Evolutionary conservation across 64 coral and sea anemone species (phyloP).

Genomic region (Acropora tenuis): DNA sequence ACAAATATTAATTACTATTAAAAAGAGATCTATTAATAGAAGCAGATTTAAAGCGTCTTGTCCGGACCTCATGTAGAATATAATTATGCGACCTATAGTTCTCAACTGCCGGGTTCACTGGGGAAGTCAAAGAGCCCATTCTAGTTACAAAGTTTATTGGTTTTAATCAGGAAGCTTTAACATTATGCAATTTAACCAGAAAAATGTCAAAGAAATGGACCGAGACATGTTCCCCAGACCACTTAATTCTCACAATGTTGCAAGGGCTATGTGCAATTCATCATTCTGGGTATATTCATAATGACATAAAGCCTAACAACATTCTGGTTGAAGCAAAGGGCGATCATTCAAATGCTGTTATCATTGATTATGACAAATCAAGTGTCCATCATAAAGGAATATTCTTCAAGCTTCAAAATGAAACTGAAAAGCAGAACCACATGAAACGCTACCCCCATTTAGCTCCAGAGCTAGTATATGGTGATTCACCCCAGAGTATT

Average conservation of each 20-base stretch:
- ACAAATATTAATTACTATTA: no score
- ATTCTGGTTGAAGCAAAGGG: slow-evolving; percentile 2
- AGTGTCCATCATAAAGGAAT: slow-evolving; percentile 18
- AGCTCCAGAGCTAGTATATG: slow-evolving; percentile 21
- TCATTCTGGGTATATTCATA: slow-evolving; percentile 10
- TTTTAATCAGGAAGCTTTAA: background rate
- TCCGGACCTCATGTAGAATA: no score
- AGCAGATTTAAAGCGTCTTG: no score
- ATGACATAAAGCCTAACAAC: slow-evolving; percentile 40
- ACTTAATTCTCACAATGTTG: slow-evolving; percentile 5
- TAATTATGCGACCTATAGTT: no score
- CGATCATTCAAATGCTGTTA: slow-evolving; percentile 1
- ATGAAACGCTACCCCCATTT: background rate
- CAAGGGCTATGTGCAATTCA: slow-evolving; percentile 25
- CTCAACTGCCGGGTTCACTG: no score
- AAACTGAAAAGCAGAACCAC: slow-evolving; percentile 18
- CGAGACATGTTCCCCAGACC: background rate
- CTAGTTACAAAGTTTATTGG: slow-evolving; percentile 27
- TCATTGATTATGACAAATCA: slow-evolving; percentile 25
- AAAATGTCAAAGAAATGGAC: background rate
- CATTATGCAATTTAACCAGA: slow-evolving; percentile 5
- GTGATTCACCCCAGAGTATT: slow-evolving; percentile 1
- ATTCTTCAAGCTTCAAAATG: slow-evolving; percentile 12
- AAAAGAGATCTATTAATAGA: no score
- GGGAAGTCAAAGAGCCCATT: slow-evolving; percentile 15